Conservation (phyloP, 2,113 vertebrate species). For the Pomatostomus ruficeps region DNA sequence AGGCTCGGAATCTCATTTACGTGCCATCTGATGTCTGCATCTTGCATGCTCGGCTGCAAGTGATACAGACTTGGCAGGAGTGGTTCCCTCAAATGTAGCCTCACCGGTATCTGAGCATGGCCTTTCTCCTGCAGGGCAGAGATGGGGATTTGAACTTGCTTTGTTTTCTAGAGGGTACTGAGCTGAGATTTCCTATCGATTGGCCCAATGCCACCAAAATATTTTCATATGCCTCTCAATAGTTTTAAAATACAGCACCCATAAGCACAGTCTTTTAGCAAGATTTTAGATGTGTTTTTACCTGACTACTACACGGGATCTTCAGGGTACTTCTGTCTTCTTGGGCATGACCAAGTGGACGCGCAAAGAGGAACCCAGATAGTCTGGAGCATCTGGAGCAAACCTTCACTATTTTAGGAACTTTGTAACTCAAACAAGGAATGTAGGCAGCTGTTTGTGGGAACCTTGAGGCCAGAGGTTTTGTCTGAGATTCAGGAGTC, state of each 20-base stretch:
- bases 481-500: neutral
- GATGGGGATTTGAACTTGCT: neutral
- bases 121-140: neutral
- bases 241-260: neutral
- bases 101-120: neutral
- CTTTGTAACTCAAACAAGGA: neutral
- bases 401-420: neutral
- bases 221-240: neutral
- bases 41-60: neutral
- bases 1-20: neutral
- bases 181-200: neutral
- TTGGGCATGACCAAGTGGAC: neutral
- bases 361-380: neutral
- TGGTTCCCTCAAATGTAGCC: neutral
- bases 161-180: neutral
- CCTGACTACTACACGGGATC: neutral
- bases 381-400: neutral
- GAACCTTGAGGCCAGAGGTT: neutral
- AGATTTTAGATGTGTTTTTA: neutral
- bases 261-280: neutral
- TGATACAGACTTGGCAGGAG: neutral
- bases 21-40: constrained; percentile 11
- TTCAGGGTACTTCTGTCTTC: neutral
- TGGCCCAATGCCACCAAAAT: neutral
- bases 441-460: neutral